Percentiles rank a stretch among this genome's conserved stretches.
phyloP scores from a whole-genome alignment of 2,888 invertebrate genomes.

The Macrophya alboannulata region DNA sequence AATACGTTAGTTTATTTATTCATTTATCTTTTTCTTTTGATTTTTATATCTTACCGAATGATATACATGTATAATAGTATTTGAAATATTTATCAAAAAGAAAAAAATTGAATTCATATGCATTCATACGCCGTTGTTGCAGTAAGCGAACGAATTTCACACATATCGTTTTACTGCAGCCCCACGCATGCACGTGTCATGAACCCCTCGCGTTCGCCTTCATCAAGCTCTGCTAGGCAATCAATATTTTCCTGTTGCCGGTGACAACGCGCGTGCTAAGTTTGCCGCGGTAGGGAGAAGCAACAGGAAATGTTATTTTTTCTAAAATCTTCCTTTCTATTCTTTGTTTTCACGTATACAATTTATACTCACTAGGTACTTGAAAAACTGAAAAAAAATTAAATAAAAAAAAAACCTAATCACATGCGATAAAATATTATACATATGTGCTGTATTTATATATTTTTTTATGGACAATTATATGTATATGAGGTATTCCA shows the following conservation, averaged over 20 bases:
- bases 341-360: not conserved
- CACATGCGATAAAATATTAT: too few species aligned
- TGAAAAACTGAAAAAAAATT: too few species aligned
- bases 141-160: conserved; percentile 4
- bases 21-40: not conserved
- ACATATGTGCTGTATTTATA: too few species aligned
- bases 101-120: not conserved
- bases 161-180: not conserved
- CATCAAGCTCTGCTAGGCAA: conserved; percentile 33
- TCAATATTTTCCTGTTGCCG: conserved; percentile 48
- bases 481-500: too few species aligned
- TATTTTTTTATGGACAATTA: too few species aligned
- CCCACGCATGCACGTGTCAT: conserved; percentile 31
- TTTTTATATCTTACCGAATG: not conserved
- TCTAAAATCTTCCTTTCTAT: not conserved
- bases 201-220: conserved; percentile 1
- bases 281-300: not conserved
- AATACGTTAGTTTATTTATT: not conserved
- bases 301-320: not conserved
- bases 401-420: too few species aligned
- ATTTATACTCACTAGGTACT: too few species aligned
- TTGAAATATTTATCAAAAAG: not conserved
- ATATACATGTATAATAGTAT: not conserved
- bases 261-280: conserved; percentile 27
- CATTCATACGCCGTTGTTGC: not conserved